These are phyloP conservation scores for Cyprinodon tularosa DNA, from an alignment of 2,113 vertebrate genomes.

Conservation along the genomic window DNA sequence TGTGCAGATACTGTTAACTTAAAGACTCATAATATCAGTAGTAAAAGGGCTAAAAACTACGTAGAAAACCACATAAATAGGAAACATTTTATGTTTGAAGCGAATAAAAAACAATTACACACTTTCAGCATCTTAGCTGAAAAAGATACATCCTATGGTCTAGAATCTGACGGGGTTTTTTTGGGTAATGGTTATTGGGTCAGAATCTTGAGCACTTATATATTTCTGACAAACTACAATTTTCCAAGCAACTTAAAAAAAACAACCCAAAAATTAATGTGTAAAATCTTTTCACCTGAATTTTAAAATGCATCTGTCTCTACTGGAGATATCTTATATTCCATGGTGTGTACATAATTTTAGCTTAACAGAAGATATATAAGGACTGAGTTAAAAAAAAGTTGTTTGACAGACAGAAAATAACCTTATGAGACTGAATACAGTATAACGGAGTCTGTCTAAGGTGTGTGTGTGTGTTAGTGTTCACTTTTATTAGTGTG, in stretches of 20 bases:
- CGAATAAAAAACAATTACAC: no score
- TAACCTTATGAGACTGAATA: background rate
- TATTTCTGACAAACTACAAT: background rate
- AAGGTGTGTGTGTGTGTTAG: background rate
- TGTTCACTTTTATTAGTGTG: background rate
- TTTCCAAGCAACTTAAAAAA: background rate
- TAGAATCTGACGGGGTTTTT: background rate
- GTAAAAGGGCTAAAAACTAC: no score
- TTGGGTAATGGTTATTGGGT: background rate
- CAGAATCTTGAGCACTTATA: background rate
- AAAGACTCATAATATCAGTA: background rate
- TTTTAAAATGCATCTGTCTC: background rate
- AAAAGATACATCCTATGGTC: background rate
- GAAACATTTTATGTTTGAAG: background rate
- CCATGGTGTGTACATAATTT: background rate
- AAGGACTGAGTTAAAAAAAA: slow-evolving; percentile 9
- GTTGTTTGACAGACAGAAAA: slow-evolving; percentile 19
- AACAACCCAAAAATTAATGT: no score
- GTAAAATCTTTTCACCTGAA: background rate
- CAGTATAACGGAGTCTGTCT: background rate
- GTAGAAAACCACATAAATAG: no score
- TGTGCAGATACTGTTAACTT: background rate
- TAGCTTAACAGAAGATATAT: slow-evolving; percentile 19
- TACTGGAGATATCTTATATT: background rate
- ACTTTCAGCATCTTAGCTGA: background rate